Base-by-base conservation (phyloP, 1,140 invertebrate species). In the Globodera rostochiensis region DNA sequence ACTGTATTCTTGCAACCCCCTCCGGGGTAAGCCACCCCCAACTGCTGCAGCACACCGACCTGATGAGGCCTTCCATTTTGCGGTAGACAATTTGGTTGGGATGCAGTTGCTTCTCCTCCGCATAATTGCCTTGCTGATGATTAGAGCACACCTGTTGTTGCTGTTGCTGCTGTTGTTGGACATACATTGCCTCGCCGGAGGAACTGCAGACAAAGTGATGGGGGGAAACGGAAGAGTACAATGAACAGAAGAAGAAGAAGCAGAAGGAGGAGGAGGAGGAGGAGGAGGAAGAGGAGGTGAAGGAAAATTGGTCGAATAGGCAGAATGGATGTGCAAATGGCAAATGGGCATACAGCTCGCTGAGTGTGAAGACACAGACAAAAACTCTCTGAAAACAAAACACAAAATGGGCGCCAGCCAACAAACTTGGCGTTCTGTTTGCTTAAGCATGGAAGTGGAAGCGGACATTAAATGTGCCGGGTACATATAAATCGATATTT, bases 21-120 rank as follows among this genome's bases (percentile, higher is more conserved):
- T 36, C 25, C 25, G 25, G 25, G 25, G 25, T 2, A 36, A 36
- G 25, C 25, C 25, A 2, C n/a, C n/a, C 25, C 25, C 5, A 60
- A 60, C 15, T 60, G 13, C 57, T 50, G 11, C 6, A 21, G 45
- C 60, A 45, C 71, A 6, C 77, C 25, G 45, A 70, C 85, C 97
- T 95, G 36, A 99, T 93, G 36, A 99, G 95, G 25, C 93, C 92
- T 90, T 99, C 97, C 96, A 99, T 98, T 96, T 89, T 89, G 5
- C 79, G 73, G 73, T 89, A 89, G 49, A 89, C 82, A 47, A 90
- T 88, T 36, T 88, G 84, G 74, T 89, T 89, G 21, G 88, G 88
- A 80, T 89, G 88, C 45, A 87, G 86, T 64, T 85, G 80, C 9
- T 87, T 86, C 50, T 87, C 86, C 46, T 78, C 77, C 86, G 83